Percentiles rank a stretch among this genome's conserved stretches.
Evolutionary conservation across 2,888 invertebrate genomes (phyloP).

Genomic region (Ommatoiulus sabulosus): DNA sequence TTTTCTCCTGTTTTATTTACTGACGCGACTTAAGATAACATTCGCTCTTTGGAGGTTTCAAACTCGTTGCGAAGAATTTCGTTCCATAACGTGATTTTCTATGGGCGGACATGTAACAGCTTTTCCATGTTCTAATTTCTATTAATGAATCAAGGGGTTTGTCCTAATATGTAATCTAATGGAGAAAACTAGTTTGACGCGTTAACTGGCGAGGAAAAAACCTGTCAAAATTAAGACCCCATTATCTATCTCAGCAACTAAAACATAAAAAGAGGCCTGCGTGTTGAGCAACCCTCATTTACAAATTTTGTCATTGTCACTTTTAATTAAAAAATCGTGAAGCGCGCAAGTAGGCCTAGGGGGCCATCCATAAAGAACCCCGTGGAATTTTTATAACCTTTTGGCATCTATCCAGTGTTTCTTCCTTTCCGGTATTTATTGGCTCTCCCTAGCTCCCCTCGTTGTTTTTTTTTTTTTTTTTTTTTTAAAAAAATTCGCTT

Average conservation of each 20-base stretch:
- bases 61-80: slow-evolving; percentile 2
- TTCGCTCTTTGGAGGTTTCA: background rate
- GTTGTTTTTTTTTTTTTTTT: no score
- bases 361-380: background rate
- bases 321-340: slow-evolving; percentile 34
- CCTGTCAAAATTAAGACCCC: slow-evolving; percentile 34
- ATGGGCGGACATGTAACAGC: slow-evolving; percentile 34
- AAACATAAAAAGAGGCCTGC: slow-evolving; percentile 14
- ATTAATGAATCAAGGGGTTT: slow-evolving; percentile 28
- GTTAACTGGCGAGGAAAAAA: background rate
- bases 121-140: slow-evolving; percentile 34
- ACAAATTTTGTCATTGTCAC: slow-evolving; percentile 34
- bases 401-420: no score
- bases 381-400: background rate
- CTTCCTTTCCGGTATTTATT: background rate
- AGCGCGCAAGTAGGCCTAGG: slow-evolving; percentile 25
- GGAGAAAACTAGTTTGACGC: slow-evolving; percentile 26
- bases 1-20: background rate
- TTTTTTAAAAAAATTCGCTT: no score
- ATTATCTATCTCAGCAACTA: slow-evolving; percentile 10
- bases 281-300: slow-evolving; percentile 32
- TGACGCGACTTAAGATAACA: background rate
- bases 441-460: background rate
- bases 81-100: background rate
- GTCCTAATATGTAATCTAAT: slow-evolving; percentile 13